phyloP scores from a whole-genome alignment of 2,797 vertebrate species.

The Phyllotis vaccarum region DNA sequence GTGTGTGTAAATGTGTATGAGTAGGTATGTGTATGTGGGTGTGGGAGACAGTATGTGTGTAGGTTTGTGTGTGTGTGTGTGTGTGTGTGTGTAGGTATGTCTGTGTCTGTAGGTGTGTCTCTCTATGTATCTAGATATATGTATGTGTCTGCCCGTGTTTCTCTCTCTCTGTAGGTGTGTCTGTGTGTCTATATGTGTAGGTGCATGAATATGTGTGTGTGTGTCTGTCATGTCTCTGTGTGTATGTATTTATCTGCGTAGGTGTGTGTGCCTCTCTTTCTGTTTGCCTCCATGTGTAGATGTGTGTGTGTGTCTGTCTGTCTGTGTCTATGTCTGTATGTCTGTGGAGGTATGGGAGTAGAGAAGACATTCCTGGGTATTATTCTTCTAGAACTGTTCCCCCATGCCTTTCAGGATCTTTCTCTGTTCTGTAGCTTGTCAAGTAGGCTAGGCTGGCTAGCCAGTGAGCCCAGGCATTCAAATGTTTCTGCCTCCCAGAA shows the following conservation, averaged over 20 bases:
- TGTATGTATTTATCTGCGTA: neutral
- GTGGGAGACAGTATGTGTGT: neutral
- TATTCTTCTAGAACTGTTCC: neutral
- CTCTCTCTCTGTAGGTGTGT: neutral
- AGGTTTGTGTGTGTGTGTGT: neutral
- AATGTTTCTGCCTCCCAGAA: neutral
- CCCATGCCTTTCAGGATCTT: too few relatives aligned
- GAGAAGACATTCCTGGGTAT: neutral
- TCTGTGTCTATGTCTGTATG: neutral
- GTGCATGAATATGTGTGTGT: too few relatives aligned
- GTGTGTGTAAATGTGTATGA: neutral
- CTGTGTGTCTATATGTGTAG: neutral
- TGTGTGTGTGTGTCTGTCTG: neutral
- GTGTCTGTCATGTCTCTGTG: neutral
- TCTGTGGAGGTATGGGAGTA: too few relatives aligned
- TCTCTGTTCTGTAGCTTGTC: neutral
- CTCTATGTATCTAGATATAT: neutral
- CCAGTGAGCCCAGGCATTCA: neutral
- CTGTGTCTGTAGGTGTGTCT: neutral
- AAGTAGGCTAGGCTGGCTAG: neutral
- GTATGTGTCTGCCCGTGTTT: neutral
- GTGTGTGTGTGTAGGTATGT: neutral
- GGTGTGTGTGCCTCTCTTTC: neutral
- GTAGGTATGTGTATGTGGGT: neutral
- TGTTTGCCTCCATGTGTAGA: neutral